A percentile compares a stretch with the other conserved stretches of the same genome.
phyloP scores from a whole-genome alignment of 2,113 vertebrate genomes.

The Pluvianellus socialis region DNA sequence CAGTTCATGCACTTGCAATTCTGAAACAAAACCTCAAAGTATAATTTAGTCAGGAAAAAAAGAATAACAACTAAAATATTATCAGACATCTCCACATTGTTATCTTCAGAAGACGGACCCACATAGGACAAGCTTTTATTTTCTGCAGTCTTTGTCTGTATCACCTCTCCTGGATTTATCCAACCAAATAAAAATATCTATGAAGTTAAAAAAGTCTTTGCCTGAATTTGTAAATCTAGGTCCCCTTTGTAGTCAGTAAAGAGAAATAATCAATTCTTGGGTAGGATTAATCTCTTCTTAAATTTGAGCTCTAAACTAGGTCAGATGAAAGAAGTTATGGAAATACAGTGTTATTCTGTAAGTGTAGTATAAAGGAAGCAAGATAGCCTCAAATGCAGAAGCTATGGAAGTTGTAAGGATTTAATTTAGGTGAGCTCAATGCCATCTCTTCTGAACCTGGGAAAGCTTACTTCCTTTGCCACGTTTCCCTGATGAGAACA shows the following conservation, averaged over 20 bases:
- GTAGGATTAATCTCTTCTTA: background rate
- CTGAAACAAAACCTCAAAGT: background rate
- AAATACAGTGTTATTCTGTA: background rate
- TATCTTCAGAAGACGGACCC: background rate
- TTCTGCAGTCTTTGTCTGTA: background rate
- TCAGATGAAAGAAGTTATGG: background rate
- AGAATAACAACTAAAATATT: rapidly evolving
- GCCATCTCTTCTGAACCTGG: background rate
- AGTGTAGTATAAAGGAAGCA: background rate
- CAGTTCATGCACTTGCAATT: background rate
- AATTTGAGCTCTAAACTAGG: background rate
- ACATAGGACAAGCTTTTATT: background rate
- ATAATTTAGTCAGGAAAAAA: background rate
- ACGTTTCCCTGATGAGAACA: background rate
- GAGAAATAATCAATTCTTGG: background rate
- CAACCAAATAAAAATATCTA: background rate
- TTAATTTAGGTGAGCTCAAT: background rate
- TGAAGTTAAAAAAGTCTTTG: background rate
- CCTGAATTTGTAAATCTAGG: background rate
- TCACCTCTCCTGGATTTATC: background rate
- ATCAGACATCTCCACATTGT: background rate
- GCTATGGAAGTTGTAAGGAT: background rate
- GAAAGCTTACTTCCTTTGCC: background rate
- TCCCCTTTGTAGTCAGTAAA: background rate
- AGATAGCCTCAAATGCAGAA: background rate